These are phyloP conservation scores for Amphipyra tragopoginis DNA, from an alignment of 2,888 invertebrate genomes.

Conservation along the genomic window DNA sequence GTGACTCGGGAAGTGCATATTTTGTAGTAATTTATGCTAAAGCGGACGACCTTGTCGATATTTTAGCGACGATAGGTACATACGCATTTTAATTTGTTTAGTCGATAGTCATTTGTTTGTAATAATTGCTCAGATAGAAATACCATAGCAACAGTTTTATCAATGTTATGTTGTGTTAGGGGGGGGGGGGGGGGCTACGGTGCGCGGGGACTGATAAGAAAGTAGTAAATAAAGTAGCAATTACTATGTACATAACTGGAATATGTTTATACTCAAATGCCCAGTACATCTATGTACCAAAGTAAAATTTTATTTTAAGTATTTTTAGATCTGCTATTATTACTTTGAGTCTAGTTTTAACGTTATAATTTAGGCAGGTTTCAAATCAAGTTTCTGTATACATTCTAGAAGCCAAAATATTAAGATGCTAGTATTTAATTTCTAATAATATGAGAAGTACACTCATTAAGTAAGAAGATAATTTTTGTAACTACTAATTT, in stretches of 20 bases:
- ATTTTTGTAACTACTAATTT: too few species aligned
- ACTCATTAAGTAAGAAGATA: too few species aligned
- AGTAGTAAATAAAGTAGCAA: conserved; percentile 30
- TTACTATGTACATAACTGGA: conserved; percentile 27
- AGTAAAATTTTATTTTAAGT: background rate
- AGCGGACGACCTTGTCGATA: conserved; percentile 34
- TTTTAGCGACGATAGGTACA: conserved; percentile 22
- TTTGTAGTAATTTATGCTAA: conserved; percentile 40
- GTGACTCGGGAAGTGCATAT: conserved; percentile 41
- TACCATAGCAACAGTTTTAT: conserved; percentile 62
- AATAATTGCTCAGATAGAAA: conserved; percentile 19
- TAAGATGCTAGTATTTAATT: too few species aligned
- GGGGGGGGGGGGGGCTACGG: conserved; percentile 17
- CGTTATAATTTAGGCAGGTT: too few species aligned
- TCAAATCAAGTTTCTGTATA: too few species aligned
- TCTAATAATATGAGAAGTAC: too few species aligned
- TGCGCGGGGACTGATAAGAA: conserved; percentile 42
- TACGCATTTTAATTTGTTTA: conserved; percentile 17
- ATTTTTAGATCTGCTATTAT: too few species aligned
- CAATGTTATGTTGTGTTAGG: conserved; percentile 44
- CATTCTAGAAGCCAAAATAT: too few species aligned
- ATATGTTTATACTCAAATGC: conserved; percentile 13
- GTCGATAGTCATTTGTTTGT: conserved; percentile 32
- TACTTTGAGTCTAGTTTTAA: too few species aligned
- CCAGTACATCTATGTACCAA: conserved; percentile 1